Percentiles rank a stretch among this genome's conserved stretches.
phyloP scores from a whole-genome alignment of 30 jellyfish, hydroid and myxozoan species.

The Hydra vulgaris region DNA sequence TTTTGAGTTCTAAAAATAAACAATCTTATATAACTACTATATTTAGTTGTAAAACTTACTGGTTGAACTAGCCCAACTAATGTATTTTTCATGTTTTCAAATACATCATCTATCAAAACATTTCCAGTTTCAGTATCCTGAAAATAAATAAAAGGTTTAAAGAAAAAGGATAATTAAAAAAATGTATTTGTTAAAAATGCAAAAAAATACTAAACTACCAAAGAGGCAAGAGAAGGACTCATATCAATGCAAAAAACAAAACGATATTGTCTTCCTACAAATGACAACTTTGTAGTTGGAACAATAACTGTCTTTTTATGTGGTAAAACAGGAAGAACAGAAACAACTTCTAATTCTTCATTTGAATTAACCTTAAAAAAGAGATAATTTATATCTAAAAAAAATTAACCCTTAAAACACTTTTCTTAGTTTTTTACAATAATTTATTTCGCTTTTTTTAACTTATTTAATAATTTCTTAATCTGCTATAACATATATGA shows the following conservation, averaged over 20 bases:
- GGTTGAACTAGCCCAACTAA: constrained; percentile 86
- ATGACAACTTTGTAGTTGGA: constrained; percentile 74
- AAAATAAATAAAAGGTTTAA: background rate
- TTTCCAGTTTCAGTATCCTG: constrained; percentile 92
- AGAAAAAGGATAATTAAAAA: background rate
- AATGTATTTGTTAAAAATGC: background rate
- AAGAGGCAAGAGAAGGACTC: constrained; percentile 88
- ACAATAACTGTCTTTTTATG: constrained; percentile 36
- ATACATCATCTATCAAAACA: constrained; percentile 73
- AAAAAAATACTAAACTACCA: constrained; percentile 33
- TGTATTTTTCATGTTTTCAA: constrained; percentile 66
- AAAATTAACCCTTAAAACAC: background rate
- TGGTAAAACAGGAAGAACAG: constrained; percentile 65
- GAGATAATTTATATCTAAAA: background rate
- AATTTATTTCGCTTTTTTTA: too few species aligned
- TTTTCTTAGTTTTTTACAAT: too few species aligned
- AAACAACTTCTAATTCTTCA: constrained; percentile 76
- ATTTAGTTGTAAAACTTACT: too few species aligned
- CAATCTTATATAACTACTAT: too few species aligned
- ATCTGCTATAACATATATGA: too few species aligned
- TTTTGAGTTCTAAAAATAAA: too few species aligned
- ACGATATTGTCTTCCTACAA: constrained; percentile 86
- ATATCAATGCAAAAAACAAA: constrained; percentile 86
- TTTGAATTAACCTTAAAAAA: constrained; percentile 13
- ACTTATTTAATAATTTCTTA: too few species aligned